A percentile compares a stretch with the other conserved stretches of the same genome.
Conservation (phyloP, 2,797 vertebrate species). For the Hephaestus fuliginosus region DNA sequence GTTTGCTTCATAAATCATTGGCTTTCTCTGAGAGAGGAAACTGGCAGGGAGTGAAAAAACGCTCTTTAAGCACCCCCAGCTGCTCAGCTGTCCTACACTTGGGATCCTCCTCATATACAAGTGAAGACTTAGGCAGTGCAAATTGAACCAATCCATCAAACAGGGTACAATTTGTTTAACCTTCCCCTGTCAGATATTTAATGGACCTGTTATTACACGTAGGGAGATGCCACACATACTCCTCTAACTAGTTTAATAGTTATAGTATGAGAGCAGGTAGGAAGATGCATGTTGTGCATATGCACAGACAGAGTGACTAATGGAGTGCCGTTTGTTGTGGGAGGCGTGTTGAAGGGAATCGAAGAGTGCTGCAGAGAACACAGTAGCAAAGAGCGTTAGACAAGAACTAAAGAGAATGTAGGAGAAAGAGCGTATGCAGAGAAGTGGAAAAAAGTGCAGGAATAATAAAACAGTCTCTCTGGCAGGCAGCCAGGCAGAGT, state of each 20-base stretch:
- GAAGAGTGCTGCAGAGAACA: slow-evolving; percentile 50
- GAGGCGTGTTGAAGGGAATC: slow-evolving; percentile 45
- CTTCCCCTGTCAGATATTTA: slow-evolving; percentile 60
- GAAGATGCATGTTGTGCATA: slow-evolving; percentile 35
- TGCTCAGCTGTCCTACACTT: slow-evolving; percentile 64
- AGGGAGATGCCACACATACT: slow-evolving; percentile 48
- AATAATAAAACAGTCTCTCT: slow-evolving; percentile 81
- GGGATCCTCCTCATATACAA: slow-evolving; percentile 57
- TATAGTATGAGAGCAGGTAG: slow-evolving; percentile 23
- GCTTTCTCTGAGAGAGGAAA: slow-evolving; percentile 63
- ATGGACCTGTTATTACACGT: slow-evolving; percentile 65
- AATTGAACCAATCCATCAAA: slow-evolving; percentile 76
- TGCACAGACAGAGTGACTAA: slow-evolving; percentile 46
- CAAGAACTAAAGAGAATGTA: slow-evolving; percentile 60
- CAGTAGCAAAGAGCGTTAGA: slow-evolving; percentile 41
- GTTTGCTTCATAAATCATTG: slow-evolving; percentile 83
- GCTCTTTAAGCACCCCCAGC: slow-evolving; percentile 76
- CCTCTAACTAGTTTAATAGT: slow-evolving; percentile 43
- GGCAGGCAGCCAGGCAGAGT: slow-evolving; percentile 77
- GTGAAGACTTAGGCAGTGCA: slow-evolving; percentile 55
- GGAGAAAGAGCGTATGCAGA: slow-evolving; percentile 52
- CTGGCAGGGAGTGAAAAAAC: slow-evolving; percentile 75
- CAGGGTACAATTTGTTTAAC: slow-evolving; percentile 65
- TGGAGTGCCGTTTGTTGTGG: slow-evolving; percentile 28
- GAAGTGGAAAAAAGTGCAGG: slow-evolving; percentile 58